Evolutionary conservation across 2,888 invertebrate genomes (phyloP).

Genomic region (Brachyptera risi): DNA sequence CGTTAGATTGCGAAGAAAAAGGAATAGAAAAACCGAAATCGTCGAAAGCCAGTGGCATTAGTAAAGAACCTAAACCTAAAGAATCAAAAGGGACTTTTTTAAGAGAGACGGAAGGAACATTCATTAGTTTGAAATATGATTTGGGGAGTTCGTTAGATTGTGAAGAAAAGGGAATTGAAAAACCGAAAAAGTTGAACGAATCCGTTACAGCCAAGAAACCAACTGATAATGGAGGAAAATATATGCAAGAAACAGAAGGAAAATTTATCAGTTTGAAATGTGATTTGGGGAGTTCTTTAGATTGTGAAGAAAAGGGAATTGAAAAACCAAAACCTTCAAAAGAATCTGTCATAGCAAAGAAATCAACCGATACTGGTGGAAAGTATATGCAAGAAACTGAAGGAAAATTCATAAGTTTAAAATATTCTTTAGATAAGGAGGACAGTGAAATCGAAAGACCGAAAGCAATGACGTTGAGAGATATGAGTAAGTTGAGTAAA

Average conservation of each 20-base stretch:
- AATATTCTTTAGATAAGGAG: neutral
- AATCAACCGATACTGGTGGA: too few species aligned
- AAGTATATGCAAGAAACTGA: too few species aligned
- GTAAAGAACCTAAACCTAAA: neutral
- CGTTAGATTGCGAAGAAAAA: neutral
- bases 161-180: neutral
- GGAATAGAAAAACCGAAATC: neutral
- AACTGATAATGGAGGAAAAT: too few species aligned
- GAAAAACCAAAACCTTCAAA: too few species aligned
- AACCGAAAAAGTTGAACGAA: too few species aligned
- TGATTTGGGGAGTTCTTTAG: neutral
- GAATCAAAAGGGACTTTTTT: neutral
- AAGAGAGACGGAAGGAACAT: neutral
- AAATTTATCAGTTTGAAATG: neutral
- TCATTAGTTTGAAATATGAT: conserved; percentile 3
- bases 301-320: neutral
- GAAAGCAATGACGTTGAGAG: neutral
- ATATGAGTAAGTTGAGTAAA: too few species aligned
- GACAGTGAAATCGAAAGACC: neutral
- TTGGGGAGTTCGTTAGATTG: neutral
- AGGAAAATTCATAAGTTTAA: conserved; percentile 2
- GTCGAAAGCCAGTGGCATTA: neutral
- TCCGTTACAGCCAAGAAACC: too few species aligned
- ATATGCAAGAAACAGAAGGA: too few species aligned
- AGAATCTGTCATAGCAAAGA: too few species aligned